Conservation (phyloP, 2,113 vertebrate genomes). For the Pygoscelis adeliae region DNA sequence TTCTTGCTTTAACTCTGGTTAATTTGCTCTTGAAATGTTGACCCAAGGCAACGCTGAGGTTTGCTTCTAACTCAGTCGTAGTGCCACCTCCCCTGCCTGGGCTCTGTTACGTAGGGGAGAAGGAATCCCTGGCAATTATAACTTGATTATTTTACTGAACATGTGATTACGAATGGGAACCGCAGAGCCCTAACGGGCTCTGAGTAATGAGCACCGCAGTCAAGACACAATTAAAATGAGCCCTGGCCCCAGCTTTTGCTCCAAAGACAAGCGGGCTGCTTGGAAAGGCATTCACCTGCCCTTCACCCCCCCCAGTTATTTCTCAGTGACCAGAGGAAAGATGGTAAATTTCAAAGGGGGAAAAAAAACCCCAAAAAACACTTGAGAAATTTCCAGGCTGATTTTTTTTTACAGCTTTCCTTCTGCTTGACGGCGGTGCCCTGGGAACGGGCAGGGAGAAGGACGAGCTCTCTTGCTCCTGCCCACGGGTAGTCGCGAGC, state of each 20-base stretch:
- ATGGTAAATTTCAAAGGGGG: neutral
- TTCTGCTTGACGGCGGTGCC: rapidly evolving
- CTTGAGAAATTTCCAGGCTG: neutral
- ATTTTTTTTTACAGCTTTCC: neutral
- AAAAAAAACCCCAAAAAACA: neutral
- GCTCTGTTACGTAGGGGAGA: neutral
- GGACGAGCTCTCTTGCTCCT: neutral
- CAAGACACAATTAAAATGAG: neutral
- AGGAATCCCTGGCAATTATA: conserved; percentile 55
- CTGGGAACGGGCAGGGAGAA: rapidly evolving
- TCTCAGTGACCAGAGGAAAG: neutral
- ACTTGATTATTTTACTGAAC: conserved; percentile 10
- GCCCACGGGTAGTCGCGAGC: neutral
- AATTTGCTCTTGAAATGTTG: neutral
- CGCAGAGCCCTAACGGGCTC: neutral
- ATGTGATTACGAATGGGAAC: conserved; percentile 8
- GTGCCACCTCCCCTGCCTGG: conserved; percentile 2
- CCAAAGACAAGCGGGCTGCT: neutral
- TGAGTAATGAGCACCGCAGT: neutral
- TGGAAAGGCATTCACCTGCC: rapidly evolving
- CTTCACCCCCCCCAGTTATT: neutral
- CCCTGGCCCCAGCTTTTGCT: neutral
- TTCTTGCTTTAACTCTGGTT: neutral
- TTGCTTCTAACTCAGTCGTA: conserved; percentile 41
- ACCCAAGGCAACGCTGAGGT: neutral